Percentiles rank a stretch among this genome's conserved stretches.
Conservation (phyloP, 1,140 invertebrate genomes). For the Vollenhovia emeryi region DNA sequence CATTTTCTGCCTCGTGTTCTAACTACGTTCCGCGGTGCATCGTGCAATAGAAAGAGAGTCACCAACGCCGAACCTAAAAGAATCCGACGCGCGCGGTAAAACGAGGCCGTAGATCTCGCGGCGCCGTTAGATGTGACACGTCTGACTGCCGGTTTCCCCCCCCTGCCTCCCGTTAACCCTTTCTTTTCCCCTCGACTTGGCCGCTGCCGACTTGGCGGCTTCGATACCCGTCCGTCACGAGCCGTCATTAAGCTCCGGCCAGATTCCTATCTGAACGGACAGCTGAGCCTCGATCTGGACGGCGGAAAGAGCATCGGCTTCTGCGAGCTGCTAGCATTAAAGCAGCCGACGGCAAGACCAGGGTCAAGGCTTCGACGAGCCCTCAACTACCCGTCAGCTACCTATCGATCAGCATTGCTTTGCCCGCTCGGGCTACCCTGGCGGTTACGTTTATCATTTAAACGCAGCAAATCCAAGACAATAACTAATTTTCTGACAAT, state of each 20-base stretch:
- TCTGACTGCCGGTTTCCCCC: slow-evolving; percentile 32
- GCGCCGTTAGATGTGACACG: slow-evolving; percentile 81
- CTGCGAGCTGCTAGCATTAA: slow-evolving; percentile 70
- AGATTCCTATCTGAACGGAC: slow-evolving; percentile 81
- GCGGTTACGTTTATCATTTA: background rate
- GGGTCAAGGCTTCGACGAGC: slow-evolving; percentile 80
- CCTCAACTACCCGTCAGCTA: slow-evolving; percentile 73
- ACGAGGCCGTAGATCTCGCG: slow-evolving; percentile 80
- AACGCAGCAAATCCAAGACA: background rate
- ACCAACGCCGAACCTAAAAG: slow-evolving; percentile 73
- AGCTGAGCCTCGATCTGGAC: slow-evolving; percentile 72
- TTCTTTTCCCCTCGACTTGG: slow-evolving; percentile 57
- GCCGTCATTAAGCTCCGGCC: slow-evolving; percentile 80
- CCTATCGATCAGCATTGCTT: slow-evolving; percentile 78
- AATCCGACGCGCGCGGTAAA: slow-evolving; percentile 72
- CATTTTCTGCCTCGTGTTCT: slow-evolving; percentile 3
- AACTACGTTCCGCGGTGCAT: background rate
- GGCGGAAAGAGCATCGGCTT: slow-evolving; percentile 67
- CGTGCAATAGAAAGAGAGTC: slow-evolving; percentile 14
- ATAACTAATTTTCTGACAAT: background rate
- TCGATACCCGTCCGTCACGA: slow-evolving; percentile 80
- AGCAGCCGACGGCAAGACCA: slow-evolving; percentile 74
- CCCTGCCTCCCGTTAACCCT: slow-evolving; percentile 61
- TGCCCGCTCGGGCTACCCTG: slow-evolving; percentile 6
- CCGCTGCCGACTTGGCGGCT: slow-evolving; percentile 72